Evolutionary conservation across 2,797 vertebrate genomes (phyloP).

Genomic region (Menidia menidia): DNA sequence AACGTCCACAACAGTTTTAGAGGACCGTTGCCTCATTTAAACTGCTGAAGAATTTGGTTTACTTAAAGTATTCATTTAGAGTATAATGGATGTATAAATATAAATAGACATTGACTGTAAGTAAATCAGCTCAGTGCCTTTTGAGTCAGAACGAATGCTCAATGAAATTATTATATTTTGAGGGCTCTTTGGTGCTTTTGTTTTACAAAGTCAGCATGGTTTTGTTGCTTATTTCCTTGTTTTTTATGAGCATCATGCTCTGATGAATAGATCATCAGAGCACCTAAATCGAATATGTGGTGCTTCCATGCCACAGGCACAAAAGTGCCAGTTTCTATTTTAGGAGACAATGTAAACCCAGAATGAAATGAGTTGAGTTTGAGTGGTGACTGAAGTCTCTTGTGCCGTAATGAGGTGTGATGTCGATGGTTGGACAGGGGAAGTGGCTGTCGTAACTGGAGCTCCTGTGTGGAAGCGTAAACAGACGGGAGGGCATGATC

Average conservation of each 20-base stretch:
- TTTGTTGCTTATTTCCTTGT: constrained; percentile 5
- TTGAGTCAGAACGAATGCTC: not conserved
- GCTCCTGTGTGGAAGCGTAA: constrained; percentile 49
- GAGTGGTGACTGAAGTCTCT: constrained; percentile 53
- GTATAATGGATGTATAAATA: not conserved
- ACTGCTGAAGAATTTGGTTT: not conserved
- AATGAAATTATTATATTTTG: not conserved
- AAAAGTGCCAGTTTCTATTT: constrained; percentile 46
- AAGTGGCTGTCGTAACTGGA: constrained; percentile 53
- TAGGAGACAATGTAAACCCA: constrained; percentile 45
- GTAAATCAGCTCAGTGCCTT: not conserved
- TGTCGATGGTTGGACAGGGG: constrained; percentile 44
- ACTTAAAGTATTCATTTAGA: not conserved
- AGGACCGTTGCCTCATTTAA: constrained; percentile 29
- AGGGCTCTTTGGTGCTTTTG: constrained; percentile 7
- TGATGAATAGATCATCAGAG: not conserved
- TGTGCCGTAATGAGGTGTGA: constrained; percentile 42
- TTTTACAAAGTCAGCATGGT: not conserved
- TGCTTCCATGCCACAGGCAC: constrained; percentile 11
- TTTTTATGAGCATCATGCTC: constrained; percentile 10
- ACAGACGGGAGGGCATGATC: constrained; percentile 50
- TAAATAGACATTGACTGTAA: not conserved
- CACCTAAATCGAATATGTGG: constrained; percentile 28
- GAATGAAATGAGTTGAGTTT: constrained; percentile 20
- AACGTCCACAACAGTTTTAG: constrained; percentile 38